Evolutionary conservation across 1,140 invertebrate species (phyloP).

Genomic region (Camponotus floridanus): DNA sequence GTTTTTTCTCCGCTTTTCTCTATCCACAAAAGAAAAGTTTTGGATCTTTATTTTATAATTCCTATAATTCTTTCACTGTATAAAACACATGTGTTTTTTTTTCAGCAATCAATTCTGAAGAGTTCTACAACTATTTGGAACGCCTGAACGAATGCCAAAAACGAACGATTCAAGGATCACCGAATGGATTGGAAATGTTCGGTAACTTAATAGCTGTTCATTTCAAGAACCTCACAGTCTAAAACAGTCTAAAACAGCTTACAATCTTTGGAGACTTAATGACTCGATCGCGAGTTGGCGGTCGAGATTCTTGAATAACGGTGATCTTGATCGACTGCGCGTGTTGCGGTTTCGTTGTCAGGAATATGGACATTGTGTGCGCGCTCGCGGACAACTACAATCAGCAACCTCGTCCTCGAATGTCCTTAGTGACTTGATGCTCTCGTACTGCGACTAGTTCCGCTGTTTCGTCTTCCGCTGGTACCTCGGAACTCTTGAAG

Average conservation of each 20-base stretch:
- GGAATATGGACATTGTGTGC: constrained; percentile 40
- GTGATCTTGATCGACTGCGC: constrained; percentile 51
- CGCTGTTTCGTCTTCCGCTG: constrained; percentile 17
- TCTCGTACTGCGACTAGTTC: constrained; percentile 28
- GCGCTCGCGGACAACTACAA: neutral
- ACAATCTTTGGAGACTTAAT: neutral
- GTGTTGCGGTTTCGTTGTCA: constrained; percentile 34
- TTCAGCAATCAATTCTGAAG: neutral
- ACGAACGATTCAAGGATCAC: neutral
- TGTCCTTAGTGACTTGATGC: constrained; percentile 49
- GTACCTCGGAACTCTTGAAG: constrained; percentile 28
- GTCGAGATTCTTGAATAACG: constrained; percentile 52
- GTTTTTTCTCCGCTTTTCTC: neutral
- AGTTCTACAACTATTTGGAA: neutral
- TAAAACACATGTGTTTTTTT: neutral
- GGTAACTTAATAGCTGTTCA: neutral
- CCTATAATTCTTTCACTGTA: neutral
- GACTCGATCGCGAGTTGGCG: neutral
- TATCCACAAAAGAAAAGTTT: neutral
- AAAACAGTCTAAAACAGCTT: neutral
- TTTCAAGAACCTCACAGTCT: neutral
- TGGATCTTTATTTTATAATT: neutral
- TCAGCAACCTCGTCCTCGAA: constrained; percentile 11
- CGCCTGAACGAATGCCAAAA: neutral
- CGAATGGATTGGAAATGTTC: neutral